Percentiles rank a stretch among this genome's conserved stretches.
phyloP scores from a whole-genome alignment of 2,797 vertebrate genomes.

The Hephaestus fuliginosus region DNA sequence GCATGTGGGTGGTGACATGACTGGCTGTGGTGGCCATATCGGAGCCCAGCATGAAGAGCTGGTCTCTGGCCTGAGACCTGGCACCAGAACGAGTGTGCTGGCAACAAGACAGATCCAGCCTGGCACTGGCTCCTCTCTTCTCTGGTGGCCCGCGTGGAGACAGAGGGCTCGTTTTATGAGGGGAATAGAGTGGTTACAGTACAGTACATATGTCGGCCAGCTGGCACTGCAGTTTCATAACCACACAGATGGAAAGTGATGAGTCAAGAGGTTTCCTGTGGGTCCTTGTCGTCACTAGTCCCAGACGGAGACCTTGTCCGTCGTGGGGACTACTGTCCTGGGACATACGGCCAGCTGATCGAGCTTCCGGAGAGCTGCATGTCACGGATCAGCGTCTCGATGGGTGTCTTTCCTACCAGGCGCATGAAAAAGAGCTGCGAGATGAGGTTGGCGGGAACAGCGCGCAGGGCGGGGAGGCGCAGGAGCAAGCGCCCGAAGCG shows the following conservation, averaged over 20 bases:
- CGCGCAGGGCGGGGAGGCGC: constrained; percentile 92
- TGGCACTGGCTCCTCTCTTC: constrained; percentile 57
- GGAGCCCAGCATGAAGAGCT: constrained; percentile 66
- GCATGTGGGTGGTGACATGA: constrained; percentile 69
- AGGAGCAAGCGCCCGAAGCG: constrained; percentile 93
- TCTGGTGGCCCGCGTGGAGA: constrained; percentile 48
- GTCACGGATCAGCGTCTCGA: constrained; percentile 96
- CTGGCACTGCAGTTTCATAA: constrained; percentile 69
- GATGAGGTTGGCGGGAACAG: constrained; percentile 93
- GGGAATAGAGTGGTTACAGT: constrained; percentile 64
- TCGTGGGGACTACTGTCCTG: constrained; percentile 85
- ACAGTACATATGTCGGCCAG: constrained; percentile 70
- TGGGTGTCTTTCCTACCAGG: constrained; percentile 96
- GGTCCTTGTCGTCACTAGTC: constrained; percentile 71
- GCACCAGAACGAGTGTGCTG: constrained; percentile 61
- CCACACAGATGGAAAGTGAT: constrained; percentile 78
- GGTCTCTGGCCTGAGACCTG: constrained; percentile 66
- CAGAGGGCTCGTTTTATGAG: constrained; percentile 58
- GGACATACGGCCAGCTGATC: constrained; percentile 95
- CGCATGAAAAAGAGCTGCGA: constrained; percentile 98
- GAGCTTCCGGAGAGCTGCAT: constrained; percentile 97
- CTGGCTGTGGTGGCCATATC: constrained; percentile 65
- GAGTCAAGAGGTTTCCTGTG: constrained; percentile 77
- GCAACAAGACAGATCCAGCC: constrained; percentile 55
- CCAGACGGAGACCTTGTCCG: constrained; percentile 70